Evolutionary conservation across 2,797 vertebrate genomes (phyloP).

Genomic region (Sphenopsis melanotis): DNA sequence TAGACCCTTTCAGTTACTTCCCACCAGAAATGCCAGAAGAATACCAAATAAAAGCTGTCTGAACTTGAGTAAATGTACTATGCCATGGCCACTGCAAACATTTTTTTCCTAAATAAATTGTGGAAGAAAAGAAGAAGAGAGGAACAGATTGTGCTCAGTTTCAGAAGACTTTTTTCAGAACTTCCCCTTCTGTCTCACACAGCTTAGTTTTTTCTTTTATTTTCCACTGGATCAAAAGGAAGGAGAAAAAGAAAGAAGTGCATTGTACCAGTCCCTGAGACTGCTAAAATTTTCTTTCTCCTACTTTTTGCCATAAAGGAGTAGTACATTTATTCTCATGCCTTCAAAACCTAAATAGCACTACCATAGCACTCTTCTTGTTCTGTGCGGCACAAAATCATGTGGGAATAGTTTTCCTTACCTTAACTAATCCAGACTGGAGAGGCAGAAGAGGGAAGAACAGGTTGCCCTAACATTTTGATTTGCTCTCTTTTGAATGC

Average conservation of each 20-base stretch:
- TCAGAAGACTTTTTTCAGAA: neutral
- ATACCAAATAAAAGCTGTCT: neutral
- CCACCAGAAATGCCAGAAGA: neutral
- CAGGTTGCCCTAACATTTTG: neutral
- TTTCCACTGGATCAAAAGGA: neutral
- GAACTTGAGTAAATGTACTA: neutral
- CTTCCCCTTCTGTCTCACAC: neutral
- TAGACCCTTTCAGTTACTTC: neutral
- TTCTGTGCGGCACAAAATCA: neutral
- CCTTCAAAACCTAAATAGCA: neutral
- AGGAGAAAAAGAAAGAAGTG: neutral
- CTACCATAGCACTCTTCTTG: neutral
- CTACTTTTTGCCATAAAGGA: neutral
- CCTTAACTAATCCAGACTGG: neutral
- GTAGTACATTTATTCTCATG: neutral
- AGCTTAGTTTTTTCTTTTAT: neutral
- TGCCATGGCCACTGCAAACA: neutral
- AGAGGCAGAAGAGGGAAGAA: neutral
- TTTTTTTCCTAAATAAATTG: neutral
- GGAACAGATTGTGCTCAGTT: neutral
- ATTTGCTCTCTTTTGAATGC: neutral
- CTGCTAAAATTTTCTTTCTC: neutral
- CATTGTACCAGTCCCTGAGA: neutral
- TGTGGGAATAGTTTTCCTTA: neutral
- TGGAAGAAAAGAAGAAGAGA: neutral